Evolutionary conservation across 2,113 vertebrate species (phyloP).

Genomic region (Leucosticte australis): DNA sequence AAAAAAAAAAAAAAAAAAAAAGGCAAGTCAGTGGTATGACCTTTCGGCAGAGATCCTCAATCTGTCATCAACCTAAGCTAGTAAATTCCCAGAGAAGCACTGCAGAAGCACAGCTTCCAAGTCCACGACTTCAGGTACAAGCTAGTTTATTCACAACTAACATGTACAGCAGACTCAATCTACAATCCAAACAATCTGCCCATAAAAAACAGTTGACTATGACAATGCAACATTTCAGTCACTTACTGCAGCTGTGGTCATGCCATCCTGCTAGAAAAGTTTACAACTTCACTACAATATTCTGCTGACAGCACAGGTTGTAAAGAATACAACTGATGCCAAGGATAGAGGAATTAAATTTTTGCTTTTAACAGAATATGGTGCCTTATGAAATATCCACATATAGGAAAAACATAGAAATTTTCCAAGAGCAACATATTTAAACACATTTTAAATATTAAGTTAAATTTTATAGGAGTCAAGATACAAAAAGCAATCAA

Average conservation of each 20-base stretch:
- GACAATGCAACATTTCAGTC: not conserved
- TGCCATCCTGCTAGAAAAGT: not conserved
- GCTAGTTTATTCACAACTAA: not conserved
- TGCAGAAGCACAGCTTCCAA: not conserved
- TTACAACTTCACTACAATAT: not conserved
- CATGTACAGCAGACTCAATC: not conserved
- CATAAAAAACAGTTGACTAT: not conserved
- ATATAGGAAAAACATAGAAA: not conserved
- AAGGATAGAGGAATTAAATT: not conserved
- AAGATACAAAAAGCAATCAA: not conserved
- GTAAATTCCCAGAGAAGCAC: not conserved
- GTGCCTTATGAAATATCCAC: not conserved
- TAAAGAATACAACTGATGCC: not conserved
- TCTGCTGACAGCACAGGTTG: not conserved
- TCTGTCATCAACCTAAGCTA: not conserved
- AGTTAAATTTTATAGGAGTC: not conserved
- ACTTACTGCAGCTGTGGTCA: not conserved
- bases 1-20: too few species aligned
- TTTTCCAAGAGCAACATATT: not conserved
- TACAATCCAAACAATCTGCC: not conserved
- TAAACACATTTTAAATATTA: not conserved
- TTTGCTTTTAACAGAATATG: not conserved
- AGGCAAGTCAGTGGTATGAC: not conserved
- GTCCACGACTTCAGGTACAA: not conserved
- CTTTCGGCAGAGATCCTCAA: not conserved